Evolutionary conservation across 2,797 vertebrate genomes (phyloP).

Genomic region (Naso thynnoides): DNA sequence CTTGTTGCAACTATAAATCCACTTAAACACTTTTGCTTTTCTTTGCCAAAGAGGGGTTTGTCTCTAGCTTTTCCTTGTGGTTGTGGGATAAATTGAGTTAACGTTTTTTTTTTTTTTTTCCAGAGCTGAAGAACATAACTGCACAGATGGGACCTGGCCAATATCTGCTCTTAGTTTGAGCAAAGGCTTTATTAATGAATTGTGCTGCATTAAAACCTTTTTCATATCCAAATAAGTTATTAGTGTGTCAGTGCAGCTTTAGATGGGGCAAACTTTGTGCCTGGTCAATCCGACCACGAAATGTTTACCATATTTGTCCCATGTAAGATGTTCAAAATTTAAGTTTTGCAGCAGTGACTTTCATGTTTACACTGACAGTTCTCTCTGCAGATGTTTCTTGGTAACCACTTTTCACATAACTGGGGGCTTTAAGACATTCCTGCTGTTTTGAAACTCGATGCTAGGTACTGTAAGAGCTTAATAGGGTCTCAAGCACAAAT

Average conservation of each 20-base stretch:
- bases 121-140: not conserved
- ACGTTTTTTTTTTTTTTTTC: not conserved
- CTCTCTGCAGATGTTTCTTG: conserved; percentile 6
- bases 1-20: not conserved
- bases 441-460: conserved; percentile 4
- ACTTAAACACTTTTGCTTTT: not conserved
- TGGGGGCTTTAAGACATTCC: not conserved
- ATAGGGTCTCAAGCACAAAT: conserved; percentile 21
- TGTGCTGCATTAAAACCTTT: not conserved
- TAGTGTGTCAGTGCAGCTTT: not conserved
- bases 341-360: not conserved
- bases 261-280: not conserved
- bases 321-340: not conserved
- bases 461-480: not conserved
- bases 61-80: not conserved
- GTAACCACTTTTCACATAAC: not conserved
- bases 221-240: not conserved
- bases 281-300: no score
- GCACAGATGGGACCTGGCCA: no score
- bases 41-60: not conserved
- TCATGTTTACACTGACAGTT: not conserved
- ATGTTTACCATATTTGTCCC: not conserved
- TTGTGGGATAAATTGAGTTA: not conserved
- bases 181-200: not conserved
- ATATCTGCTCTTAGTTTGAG: not conserved